Base-by-base conservation (phyloP, 2,797 vertebrate species). In the Clarias pachynema region DNA sequence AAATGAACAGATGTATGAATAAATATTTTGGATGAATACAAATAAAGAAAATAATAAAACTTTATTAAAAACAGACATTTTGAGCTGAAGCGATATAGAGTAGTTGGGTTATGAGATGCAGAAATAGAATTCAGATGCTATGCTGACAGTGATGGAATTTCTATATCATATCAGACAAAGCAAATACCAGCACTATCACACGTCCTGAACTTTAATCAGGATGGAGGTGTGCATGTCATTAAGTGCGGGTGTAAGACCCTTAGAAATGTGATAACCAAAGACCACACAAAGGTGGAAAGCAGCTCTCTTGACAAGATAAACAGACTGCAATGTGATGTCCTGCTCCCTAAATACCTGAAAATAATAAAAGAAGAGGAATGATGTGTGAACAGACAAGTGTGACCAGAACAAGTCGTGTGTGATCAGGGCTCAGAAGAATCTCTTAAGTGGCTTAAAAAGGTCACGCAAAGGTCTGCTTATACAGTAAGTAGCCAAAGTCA, bases 281-380 rank as follows among this genome's bases (percentile, higher is more conserved):
- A 84, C 53, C 31, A n/a, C 63, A 81, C 69, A 72, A 22, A 53
- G 0, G 34, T 37, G 49, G n/a, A 68, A 24, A 44, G 74, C 37
- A 83, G 63, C 40, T 56, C 22, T 56, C 10, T 8, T 56, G 62
- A 70, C 69, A 79, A 79, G 85, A 88, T 73, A 37, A 49, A 88
- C 62, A 29, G 6, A 8, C 72, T 82, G 87, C 73, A 81, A 81
- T 22, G 34, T 29, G 82, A 68, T n/a, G 78, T 68, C 83, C 74
- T 83, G 31, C n/a, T 56, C 34, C 79, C 24, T 34, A 31, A 69
- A 37, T 66, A 37, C 10, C 62, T 84, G 63, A 37, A 4, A 26
- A 69, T 59, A 24, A 73, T 49, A 37, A 60, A 49, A 72, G 78
- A 75, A 81, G 62, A 82, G 12, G 24, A 18, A 57, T 62, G 22